A percentile compares a stretch with the other conserved stretches of the same genome.
Conservation (phyloP, 37 sponge, comb jelly and placozoan species). For the Chondrosia reniformis region DNA sequence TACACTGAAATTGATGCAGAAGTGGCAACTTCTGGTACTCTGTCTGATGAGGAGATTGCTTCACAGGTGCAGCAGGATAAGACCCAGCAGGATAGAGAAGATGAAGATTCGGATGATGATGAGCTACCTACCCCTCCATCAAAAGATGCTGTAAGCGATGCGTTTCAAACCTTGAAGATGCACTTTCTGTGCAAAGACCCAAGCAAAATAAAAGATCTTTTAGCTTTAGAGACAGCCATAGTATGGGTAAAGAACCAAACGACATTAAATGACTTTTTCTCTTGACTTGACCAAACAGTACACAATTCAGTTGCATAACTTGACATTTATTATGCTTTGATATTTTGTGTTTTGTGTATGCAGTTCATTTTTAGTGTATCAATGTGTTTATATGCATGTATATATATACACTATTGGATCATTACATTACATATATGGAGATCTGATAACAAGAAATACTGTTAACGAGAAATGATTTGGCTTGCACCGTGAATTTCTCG, state of each 20-base stretch:
- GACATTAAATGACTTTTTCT: slow-evolving; percentile 5
- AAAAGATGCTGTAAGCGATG: slow-evolving; percentile 1
- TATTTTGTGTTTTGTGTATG: no score
- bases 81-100: slow-evolving; percentile 10
- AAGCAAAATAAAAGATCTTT: not conserved
- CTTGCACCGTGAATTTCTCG: slow-evolving; percentile 12
- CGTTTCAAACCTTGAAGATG: not conserved
- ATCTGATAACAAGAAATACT: slow-evolving; percentile 17
- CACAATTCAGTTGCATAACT: no score
- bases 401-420: no score
- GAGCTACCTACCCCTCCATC: slow-evolving; percentile 1
- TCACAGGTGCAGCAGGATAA: not conserved
- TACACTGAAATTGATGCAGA: slow-evolving; percentile 13
- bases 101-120: not conserved
- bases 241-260: slow-evolving; percentile 7
- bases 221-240: slow-evolving; percentile 7
- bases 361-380: no score
- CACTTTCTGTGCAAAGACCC: slow-evolving; percentile 12
- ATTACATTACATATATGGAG: slow-evolving; percentile 7
- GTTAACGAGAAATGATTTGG: not conserved
- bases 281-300: no score
- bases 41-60: slow-evolving; percentile 6
- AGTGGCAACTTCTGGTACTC: slow-evolving; percentile 10
- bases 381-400: no score
- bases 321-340: no score